Base-by-base conservation (phyloP, 2,888 invertebrate species). In the Acronicta alni region DNA sequence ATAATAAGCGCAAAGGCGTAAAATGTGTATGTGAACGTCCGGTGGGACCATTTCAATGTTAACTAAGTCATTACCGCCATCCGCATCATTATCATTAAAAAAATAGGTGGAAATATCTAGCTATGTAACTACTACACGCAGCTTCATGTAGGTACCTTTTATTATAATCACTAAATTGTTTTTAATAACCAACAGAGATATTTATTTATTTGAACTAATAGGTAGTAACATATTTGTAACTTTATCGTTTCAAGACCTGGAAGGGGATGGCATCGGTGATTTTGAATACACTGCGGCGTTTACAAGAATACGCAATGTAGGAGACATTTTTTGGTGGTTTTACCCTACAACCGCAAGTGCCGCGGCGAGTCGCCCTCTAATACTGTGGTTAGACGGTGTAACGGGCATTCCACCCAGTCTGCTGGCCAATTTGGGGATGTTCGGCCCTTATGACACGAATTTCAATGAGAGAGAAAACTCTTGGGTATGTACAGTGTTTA, bases 311-410 rank as follows among this genome's bases (percentile, higher is more conserved):
- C 94, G 96, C 0, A 90, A 94, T 1, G 94, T 95, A 0, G 97
- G 98, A 0, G 96, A 97, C 70, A 96, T 97, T 95, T 98, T 98
- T 88, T 98, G 97, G 96, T 98, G 98, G 97, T 95, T 98, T 54
- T 97, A 97, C 85, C 97, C 97, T 66, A 96, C 96, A 7, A 95
- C 95, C 0, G 94, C 95, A 0, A 86, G 92, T n/a, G 41, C 54
- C 14, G 53, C 18, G 15, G 52, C 2, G 7, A 90, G 95, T 66
- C 94, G 95, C 42, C 98, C 98, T 0, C 84, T 98, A 30, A 92
- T 98, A 14, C 95, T 98, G 51, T 98, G 98, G 98, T 91, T 98
- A n/a, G 97, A 98, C 93, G 98, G 98, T 35, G 97, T 98, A 0
- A 97, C 97, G 0, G 98, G 95, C 7, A 95, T 95, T 0, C 96